phyloP scores from a whole-genome alignment of 1,140 invertebrate species.

The Aphidius ervi region DNA sequence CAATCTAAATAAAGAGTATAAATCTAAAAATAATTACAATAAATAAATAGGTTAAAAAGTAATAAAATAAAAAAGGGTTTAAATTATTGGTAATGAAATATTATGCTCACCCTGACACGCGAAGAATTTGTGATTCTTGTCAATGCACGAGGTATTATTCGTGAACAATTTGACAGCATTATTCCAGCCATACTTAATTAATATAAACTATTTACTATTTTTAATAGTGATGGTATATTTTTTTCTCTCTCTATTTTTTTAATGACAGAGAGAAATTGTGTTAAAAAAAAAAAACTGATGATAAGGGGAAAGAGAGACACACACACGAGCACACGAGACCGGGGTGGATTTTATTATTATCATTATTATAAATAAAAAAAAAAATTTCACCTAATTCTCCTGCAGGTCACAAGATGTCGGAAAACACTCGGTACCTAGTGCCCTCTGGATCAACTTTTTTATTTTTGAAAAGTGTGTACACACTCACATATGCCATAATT shows the following conservation, averaged over 20 bases:
- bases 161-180: slow-evolving; percentile 49
- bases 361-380: too few species aligned
- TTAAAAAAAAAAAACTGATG: background rate
- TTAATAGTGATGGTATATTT: background rate
- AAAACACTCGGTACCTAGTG: too few species aligned
- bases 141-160: slow-evolving; percentile 43
- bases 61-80: slow-evolving; percentile 6
- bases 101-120: slow-evolving; percentile 41
- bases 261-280: slow-evolving; percentile 20
- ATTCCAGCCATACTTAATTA: slow-evolving; percentile 40
- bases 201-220: background rate
- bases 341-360: too few species aligned
- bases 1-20: background rate
- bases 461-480: too few species aligned
- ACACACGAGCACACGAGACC: background rate
- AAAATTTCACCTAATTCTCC: too few species aligned
- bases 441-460: too few species aligned
- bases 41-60: slow-evolving; percentile 1
- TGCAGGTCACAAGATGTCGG: too few species aligned
- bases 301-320: background rate
- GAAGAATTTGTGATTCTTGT: slow-evolving; percentile 39
- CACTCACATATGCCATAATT: too few species aligned
- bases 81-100: background rate
- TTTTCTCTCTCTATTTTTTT: background rate
- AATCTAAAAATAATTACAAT: background rate